Evolutionary conservation across 2,797 vertebrate genomes (phyloP).

Genomic region (Podargus strigoides): DNA sequence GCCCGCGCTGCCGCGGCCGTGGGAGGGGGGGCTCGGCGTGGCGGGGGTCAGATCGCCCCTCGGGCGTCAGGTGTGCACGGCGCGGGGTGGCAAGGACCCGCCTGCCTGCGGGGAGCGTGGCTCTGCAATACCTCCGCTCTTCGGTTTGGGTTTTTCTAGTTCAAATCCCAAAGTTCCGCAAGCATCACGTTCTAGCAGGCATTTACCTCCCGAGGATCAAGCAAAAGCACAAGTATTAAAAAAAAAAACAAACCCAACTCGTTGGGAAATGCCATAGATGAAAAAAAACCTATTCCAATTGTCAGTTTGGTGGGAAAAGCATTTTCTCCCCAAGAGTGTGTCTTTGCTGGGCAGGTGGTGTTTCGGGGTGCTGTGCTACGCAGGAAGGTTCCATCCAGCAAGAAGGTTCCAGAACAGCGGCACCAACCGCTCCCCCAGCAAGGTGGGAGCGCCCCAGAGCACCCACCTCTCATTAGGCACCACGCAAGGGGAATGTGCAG

Average conservation of each 20-base stretch:
- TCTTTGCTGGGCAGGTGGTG: neutral
- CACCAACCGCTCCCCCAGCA: neutral
- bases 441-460: slow-evolving; percentile 27
- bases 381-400: slow-evolving; percentile 68
- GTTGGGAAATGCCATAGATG: neutral
- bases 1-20: neutral
- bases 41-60: too few species aligned
- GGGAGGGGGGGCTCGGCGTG: too few species aligned
- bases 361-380: neutral
- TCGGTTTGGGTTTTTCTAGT: neutral
- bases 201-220: neutral
- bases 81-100: rapidly evolving
- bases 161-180: neutral
- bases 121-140: neutral
- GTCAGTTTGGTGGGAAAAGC: neutral
- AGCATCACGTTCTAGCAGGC: neutral
- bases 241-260: neutral
- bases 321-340: neutral
- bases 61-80: too few species aligned
- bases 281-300: neutral
- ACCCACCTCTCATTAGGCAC: neutral
- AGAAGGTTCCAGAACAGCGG: slow-evolving; percentile 69
- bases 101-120: neutral
- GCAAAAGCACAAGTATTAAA: neutral
- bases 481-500: neutral